A percentile compares a stretch with the other conserved stretches of the same genome.
phyloP scores from a whole-genome alignment of 2,797 vertebrate genomes.

The Diglossa cyanea region DNA sequence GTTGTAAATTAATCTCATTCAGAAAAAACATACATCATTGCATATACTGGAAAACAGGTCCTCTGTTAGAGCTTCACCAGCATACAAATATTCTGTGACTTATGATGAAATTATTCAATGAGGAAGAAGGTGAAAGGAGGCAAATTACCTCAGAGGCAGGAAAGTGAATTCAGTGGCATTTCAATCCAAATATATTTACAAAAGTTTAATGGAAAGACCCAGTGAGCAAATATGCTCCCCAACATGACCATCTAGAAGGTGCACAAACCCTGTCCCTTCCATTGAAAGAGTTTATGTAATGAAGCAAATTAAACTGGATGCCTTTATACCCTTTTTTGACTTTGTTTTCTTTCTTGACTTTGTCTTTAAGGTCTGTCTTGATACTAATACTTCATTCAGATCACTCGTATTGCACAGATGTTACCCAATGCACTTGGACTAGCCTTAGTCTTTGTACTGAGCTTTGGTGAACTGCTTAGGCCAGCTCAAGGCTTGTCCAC shows the following conservation, averaged over 20 bases:
- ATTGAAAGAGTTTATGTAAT: not conserved
- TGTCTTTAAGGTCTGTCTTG: not conserved
- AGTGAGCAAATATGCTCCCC: not conserved
- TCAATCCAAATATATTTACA: not conserved
- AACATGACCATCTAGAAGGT: not conserved
- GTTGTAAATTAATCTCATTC: not conserved
- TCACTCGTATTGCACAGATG: not conserved
- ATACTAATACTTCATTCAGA: not conserved
- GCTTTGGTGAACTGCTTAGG: not conserved
- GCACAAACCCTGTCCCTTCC: not conserved
- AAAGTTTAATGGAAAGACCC: not conserved
- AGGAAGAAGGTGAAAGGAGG: not conserved
- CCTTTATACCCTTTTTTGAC: not conserved
- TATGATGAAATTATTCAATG: not conserved
- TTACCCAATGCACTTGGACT: not conserved
- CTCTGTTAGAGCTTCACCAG: not conserved
- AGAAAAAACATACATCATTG: not conserved
- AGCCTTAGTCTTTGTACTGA: not conserved
- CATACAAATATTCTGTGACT: not conserved
- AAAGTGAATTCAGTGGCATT: not conserved
- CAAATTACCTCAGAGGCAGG: not conserved
- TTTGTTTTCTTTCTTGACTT: not conserved
- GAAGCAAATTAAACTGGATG: not conserved
- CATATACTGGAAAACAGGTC: not conserved
- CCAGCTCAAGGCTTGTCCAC: not conserved